phyloP scores from a whole-genome alignment of 2,888 invertebrate genomes.

The Lordiphosa andalusiaca region DNA sequence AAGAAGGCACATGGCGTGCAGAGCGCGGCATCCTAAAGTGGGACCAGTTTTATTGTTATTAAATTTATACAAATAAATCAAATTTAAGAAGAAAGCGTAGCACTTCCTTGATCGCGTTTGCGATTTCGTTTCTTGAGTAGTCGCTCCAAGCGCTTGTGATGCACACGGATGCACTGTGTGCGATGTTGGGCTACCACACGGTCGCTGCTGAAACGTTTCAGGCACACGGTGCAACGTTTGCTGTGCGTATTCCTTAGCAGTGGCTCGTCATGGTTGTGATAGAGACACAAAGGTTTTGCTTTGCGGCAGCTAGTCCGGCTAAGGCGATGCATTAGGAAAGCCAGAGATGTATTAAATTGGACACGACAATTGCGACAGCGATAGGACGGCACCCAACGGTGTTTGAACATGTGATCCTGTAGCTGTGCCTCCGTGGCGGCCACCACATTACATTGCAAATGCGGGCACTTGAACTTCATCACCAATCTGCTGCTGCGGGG shows the following conservation, averaged over 20 bases:
- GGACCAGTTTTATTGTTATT: conserved; percentile 42
- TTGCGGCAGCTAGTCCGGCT: conserved; percentile 28
- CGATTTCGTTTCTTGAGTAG: too few relatives aligned
- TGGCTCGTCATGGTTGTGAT: conserved; percentile 10
- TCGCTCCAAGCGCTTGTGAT: conserved; percentile 13
- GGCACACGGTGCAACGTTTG: conserved; percentile 38
- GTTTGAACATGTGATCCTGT: conserved; percentile 47
- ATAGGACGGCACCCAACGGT: conserved; percentile 31
- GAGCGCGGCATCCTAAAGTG: conserved; percentile 40
- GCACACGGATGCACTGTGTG: conserved; percentile 25
- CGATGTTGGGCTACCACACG: conserved; percentile 24
- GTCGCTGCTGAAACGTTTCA: conserved; percentile 26
- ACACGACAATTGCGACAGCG: conserved; percentile 49
- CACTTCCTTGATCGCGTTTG: neutral
- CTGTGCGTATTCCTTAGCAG: neutral
- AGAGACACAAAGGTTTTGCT: conserved; percentile 26
- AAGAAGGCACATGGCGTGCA: conserved; percentile 85
- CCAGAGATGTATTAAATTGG: conserved; percentile 34
- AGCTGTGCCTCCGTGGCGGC: conserved; percentile 49
- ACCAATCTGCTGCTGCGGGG: conserved; percentile 1
- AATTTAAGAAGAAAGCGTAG: conserved; percentile 10
- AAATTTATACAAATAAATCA: conserved; percentile 33
- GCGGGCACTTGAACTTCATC: conserved; percentile 52
- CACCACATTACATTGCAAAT: conserved; percentile 42
- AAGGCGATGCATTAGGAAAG: conserved; percentile 48